Percentiles rank a stretch among this genome's conserved stretches.
These are phyloP conservation scores for Diacarnus erythraeanus DNA, from an alignment of 37 sponge, comb jelly and placozoan species.

Conservation along the genomic window DNA sequence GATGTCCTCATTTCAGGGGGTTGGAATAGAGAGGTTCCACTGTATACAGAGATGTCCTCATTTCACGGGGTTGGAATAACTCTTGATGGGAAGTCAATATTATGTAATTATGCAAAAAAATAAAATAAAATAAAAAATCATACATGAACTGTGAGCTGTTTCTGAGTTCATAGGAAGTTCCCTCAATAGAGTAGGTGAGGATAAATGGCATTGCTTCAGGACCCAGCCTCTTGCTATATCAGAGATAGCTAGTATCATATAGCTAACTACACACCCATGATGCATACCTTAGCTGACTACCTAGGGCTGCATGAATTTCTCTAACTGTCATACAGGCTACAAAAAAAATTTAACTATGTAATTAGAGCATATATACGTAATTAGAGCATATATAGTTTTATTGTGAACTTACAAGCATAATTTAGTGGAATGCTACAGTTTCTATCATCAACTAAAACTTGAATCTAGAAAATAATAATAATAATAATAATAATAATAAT, in stretches of 20 bases:
- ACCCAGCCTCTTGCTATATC: not conserved
- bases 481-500: too few species aligned
- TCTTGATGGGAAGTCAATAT: too few species aligned
- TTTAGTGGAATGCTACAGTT: not conserved
- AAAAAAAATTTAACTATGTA: too few species aligned
- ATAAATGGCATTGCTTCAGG: not conserved
- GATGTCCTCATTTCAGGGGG: not conserved
- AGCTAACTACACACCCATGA: too few species aligned
- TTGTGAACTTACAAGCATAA: not conserved
- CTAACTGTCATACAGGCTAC: not conserved
- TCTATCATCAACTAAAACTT: not conserved
- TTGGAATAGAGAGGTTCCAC: not conserved
- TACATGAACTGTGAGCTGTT: constrained; percentile 42
- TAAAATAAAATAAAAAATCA: too few species aligned
- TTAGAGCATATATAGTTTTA: too few species aligned
- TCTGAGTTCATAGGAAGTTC: constrained; percentile 25
- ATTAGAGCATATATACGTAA: too few species aligned
- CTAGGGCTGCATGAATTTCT: not conserved
- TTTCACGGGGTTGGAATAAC: too few species aligned
- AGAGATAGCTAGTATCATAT: too few species aligned
- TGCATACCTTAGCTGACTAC: not conserved
- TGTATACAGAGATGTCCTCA: too few species aligned
- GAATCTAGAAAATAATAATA: too few species aligned
- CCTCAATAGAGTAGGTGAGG: constrained; percentile 12
- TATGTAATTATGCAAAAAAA: too few species aligned